Evolutionary conservation across 1,140 invertebrate species (phyloP).

Genomic region (Chrysoperla carnea): DNA sequence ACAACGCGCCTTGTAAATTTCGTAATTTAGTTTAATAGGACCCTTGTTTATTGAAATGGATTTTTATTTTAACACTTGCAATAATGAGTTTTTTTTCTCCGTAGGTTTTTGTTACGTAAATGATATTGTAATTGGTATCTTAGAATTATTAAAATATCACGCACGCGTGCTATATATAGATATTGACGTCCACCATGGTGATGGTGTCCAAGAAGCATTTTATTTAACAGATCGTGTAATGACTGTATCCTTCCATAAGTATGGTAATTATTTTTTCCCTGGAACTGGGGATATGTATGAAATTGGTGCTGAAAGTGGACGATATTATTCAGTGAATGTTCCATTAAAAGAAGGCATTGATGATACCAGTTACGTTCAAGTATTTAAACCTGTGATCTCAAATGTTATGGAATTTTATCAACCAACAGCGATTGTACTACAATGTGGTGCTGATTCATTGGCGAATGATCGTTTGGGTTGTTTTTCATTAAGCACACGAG

Average conservation of each 20-base stretch:
- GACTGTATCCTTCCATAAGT: constrained; percentile 99
- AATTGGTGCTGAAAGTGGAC: constrained; percentile 78
- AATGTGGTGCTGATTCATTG: constrained; percentile 96
- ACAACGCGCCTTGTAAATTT: no score
- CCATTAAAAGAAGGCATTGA: constrained; percentile 94
- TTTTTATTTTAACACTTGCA: no score
- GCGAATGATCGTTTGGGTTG: constrained; percentile 84
- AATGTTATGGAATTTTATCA: constrained; percentile 94
- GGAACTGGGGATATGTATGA: constrained; percentile 97
- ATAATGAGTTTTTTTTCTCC: no score
- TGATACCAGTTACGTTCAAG: constrained; percentile 78
- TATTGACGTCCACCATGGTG: constrained; percentile 98
- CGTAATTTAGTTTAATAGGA: no score
- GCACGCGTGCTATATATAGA: constrained; percentile 95
- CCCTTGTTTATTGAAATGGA: no score
- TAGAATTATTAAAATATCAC: constrained; percentile 92
- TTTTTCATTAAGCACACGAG: constrained; percentile 76
- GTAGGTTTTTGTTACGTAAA: constrained; percentile 93
- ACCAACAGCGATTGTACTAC: constrained; percentile 92
- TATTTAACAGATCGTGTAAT: constrained; percentile 97
- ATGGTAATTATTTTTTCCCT: constrained; percentile 96
- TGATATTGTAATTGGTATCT: constrained; percentile 95
- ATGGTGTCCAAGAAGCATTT: constrained; percentile 99
- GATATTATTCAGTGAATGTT: constrained; percentile 94
- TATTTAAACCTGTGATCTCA: constrained; percentile 88